Percentiles rank a stretch among this genome's conserved stretches.
Evolutionary conservation across 2,113 vertebrate species (phyloP).

Genomic region (Perca schrenkii): DNA sequence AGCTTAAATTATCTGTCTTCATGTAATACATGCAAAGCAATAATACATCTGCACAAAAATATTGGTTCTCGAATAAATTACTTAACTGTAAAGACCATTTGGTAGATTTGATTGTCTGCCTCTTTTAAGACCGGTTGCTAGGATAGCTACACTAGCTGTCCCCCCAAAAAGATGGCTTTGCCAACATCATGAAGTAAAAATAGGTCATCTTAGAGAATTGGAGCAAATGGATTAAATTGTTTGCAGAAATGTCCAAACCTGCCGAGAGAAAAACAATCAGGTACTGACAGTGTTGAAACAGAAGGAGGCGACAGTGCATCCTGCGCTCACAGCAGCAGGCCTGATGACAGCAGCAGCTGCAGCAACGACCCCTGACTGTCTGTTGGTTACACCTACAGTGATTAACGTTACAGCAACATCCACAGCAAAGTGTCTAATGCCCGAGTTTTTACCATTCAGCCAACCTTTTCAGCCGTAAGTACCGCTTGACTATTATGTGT

Average conservation of each 20-base stretch:
- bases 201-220: not conserved
- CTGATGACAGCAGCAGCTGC: conserved; percentile 40
- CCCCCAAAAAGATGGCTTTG: not conserved
- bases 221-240: not conserved
- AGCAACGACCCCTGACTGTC: conserved; percentile 3
- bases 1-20: not conserved
- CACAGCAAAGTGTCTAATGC: conserved; percentile 53
- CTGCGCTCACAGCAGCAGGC: not conserved
- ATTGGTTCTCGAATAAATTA: conserved; percentile 13
- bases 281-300: not conserved
- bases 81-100: conserved; percentile 11
- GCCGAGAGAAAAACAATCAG: no score
- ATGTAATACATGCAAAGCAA: not conserved
- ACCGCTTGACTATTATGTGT: not conserved
- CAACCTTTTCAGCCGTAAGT: conserved; percentile 50
- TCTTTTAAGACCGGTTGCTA: not conserved
- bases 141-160: not conserved
- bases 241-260: not conserved
- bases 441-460: not conserved
- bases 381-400: conserved; percentile 10
- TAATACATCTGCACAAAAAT: not conserved
- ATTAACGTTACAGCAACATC: conserved; percentile 40
- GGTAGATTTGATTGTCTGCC: not conserved
- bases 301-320: conserved; percentile 35
- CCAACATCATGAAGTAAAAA: not conserved